Evolutionary conservation across 2,888 invertebrate species (phyloP).

Genomic region (Pyrgus malvae): DNA sequence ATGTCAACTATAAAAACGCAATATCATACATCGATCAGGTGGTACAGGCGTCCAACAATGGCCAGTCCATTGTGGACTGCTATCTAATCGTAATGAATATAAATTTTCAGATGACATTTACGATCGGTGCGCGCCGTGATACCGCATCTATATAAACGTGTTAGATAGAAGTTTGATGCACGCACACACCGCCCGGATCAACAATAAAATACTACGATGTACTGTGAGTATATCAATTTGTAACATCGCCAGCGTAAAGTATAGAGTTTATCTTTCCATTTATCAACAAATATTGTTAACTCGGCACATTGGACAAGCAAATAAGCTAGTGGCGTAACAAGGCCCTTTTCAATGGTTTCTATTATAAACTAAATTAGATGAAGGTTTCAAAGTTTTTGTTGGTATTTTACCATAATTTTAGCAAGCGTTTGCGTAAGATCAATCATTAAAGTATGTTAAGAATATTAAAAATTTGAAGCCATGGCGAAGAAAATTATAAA

Average conservation of each 20-base stretch:
- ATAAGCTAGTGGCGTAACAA: conserved; percentile 24
- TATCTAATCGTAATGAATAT: conserved; percentile 82
- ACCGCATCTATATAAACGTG: conserved; percentile 64
- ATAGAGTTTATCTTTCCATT: conserved; percentile 57
- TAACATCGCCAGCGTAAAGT: conserved; percentile 60
- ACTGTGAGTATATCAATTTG: conserved; percentile 60
- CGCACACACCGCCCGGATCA: conserved; percentile 54
- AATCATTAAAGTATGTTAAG: no score
- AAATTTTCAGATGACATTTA: conserved; percentile 82
- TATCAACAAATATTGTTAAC: conserved; percentile 56
- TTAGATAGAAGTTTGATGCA: conserved; percentile 65
- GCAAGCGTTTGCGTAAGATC: no score
- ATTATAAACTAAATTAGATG: conserved; percentile 14
- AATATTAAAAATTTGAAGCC: no score
- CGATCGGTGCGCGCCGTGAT: conserved; percentile 75
- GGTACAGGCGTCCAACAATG: conserved; percentile 68
- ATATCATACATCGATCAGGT: conserved; percentile 77
- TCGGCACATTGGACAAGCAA: conserved; percentile 41
- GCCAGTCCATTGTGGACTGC: conserved; percentile 68
- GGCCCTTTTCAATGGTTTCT: not conserved
- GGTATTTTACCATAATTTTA: no score
- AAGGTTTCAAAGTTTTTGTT: no score
- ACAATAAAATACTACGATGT: conserved; percentile 55
- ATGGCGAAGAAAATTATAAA: no score
- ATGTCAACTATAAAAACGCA: conserved; percentile 67